Evolutionary conservation across 2,888 invertebrate genomes (phyloP).

Genomic region (Plebejus argus): DNA sequence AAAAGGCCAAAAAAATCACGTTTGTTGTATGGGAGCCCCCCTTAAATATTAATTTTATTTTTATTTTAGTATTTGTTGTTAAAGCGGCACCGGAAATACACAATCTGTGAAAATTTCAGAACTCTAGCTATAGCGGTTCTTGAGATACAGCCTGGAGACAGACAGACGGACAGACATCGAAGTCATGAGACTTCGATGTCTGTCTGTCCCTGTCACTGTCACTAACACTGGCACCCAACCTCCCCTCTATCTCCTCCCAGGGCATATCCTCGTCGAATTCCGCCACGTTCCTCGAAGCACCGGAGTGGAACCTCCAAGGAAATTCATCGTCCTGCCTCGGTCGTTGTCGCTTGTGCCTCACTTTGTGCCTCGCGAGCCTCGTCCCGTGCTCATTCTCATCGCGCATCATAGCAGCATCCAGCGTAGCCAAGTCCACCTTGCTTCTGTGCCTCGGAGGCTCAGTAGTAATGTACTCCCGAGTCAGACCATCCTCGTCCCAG

Average conservation of each 20-base stretch:
- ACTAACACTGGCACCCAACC: slow-evolving; percentile 68
- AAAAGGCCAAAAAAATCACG: no score
- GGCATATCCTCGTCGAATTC: slow-evolving; percentile 78
- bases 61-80: no score
- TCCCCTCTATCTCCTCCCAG: slow-evolving; percentile 73
- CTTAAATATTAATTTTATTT: no score
- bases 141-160: no score
- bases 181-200: no score
- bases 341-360: slow-evolving; percentile 73
- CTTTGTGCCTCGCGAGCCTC: slow-evolving; percentile 70
- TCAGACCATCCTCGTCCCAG: slow-evolving; percentile 75
- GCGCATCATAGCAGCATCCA: slow-evolving; percentile 71
- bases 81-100: no score
- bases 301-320: slow-evolving; percentile 79
- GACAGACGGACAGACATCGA: no score
- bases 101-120: no score
- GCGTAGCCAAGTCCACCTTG: slow-evolving; percentile 66
- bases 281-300: slow-evolving; percentile 75
- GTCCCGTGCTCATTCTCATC: slow-evolving; percentile 64
- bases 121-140: no score
- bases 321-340: slow-evolving; percentile 65
- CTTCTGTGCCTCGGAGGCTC: slow-evolving; percentile 53
- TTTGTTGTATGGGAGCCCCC: no score
- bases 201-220: slow-evolving; percentile 57
- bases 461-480: slow-evolving; percentile 58